These are phyloP conservation scores for Lasioglossum oenotherae DNA, from an alignment of 2,888 invertebrate species.

Conservation along the genomic window DNA sequence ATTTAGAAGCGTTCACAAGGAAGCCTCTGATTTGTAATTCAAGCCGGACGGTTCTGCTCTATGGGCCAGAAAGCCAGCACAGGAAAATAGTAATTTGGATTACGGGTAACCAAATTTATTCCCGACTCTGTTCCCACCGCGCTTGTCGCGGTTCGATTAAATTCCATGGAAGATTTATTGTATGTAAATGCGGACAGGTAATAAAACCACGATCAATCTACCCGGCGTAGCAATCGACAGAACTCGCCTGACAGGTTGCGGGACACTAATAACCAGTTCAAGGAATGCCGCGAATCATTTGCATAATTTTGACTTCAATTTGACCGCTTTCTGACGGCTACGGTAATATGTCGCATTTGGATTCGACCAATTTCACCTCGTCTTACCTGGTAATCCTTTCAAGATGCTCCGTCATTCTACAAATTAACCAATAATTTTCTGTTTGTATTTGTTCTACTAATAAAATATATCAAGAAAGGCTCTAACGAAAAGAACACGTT, in stretches of 20 bases:
- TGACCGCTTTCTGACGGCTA: not conserved
- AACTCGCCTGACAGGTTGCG: conserved; percentile 31
- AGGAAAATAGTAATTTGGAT: conserved; percentile 25
- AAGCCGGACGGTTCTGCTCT: not conserved
- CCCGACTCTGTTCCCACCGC: not conserved
- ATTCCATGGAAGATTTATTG: conserved; percentile 33
- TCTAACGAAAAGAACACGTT: not conserved
- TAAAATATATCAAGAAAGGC: not conserved
- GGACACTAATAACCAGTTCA: conserved; percentile 30
- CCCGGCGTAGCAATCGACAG: conserved; percentile 11
- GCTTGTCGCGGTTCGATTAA: conserved; percentile 15
- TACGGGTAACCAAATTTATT: conserved; percentile 21
- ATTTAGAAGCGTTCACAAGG: not conserved
- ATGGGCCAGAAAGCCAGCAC: not conserved
- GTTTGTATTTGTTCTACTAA: not conserved
- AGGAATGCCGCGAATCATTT: conserved; percentile 22
- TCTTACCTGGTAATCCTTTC: not conserved
- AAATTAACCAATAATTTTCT: not conserved
- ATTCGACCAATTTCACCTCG: not conserved
- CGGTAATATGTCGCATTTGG: not conserved
- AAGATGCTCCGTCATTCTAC: not conserved
- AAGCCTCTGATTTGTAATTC: not conserved
- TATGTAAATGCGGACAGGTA: conserved; percentile 31
- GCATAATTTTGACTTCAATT: conserved; percentile 41
- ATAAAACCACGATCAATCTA: conserved; percentile 26